These are phyloP conservation scores for Meloidogyne chitwoodi DNA, from an alignment of 1,140 invertebrate genomes.

Conservation along the genomic window DNA sequence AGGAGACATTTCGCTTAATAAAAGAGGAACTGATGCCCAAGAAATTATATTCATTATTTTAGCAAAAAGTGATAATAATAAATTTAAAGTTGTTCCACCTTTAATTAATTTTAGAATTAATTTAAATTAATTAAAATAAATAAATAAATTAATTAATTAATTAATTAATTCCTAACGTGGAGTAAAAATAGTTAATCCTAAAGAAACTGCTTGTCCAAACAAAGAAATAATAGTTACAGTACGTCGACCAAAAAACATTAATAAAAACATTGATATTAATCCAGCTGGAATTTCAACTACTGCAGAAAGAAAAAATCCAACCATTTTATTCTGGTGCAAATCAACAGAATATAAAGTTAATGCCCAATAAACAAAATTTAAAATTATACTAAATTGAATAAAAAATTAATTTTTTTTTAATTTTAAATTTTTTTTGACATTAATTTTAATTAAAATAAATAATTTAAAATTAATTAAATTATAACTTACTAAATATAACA, in stretches of 20 bases:
- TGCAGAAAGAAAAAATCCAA: conserved; percentile 41
- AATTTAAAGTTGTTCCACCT: conserved; percentile 28
- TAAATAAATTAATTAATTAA: neutral
- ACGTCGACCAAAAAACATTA: conserved; percentile 29
- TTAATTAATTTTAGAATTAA: neutral
- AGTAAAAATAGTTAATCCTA: conserved; percentile 39
- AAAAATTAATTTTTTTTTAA: too few species aligned
- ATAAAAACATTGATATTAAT: conserved; percentile 26
- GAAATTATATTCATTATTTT: conserved; percentile 44
- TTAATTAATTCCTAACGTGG: conserved; percentile 23
- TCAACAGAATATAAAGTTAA: conserved; percentile 34
- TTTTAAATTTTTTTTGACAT: neutral
- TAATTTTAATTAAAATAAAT: neutral
- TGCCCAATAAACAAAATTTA: conserved; percentile 41
- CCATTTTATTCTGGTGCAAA: conserved; percentile 40
- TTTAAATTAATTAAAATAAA: neutral
- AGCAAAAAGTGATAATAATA: conserved; percentile 41
- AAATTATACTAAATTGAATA: conserved; percentile 23
- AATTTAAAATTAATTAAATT: neutral
- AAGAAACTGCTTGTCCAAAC: conserved; percentile 29
- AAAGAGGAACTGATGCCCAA: conserved; percentile 39
- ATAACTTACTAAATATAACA: conserved; percentile 40
- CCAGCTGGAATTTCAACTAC: conserved; percentile 41
- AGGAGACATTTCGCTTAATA: conserved; percentile 45
- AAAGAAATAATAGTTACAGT: conserved; percentile 39